Evolutionary conservation across 2,797 vertebrate genomes (phyloP).

Genomic region (Hapalemur alaotrensis): DNA sequence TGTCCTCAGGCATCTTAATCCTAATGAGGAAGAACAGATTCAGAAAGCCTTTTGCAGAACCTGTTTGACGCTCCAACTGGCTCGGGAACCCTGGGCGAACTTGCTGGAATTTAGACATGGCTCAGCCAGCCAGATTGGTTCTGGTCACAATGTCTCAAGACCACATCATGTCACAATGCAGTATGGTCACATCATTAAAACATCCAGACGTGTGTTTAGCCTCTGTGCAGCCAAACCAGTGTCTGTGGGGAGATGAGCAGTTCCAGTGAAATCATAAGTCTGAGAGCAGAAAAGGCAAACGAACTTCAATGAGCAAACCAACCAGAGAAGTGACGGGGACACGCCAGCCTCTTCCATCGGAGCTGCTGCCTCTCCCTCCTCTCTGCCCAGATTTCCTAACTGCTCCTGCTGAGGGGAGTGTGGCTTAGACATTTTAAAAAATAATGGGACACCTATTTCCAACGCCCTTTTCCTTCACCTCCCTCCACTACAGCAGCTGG

Average conservation of each 20-base stretch:
- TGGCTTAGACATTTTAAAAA: not conserved
- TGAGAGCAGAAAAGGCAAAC: slow-evolving; percentile 24
- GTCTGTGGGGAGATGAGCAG: slow-evolving; percentile 67
- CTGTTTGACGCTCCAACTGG: not conserved
- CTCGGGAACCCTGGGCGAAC: not conserved
- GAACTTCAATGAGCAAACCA: not conserved
- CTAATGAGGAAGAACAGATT: not conserved
- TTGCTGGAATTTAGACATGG: not conserved
- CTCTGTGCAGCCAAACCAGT: slow-evolving; percentile 65
- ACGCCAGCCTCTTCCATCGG: not conserved
- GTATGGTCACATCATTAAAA: slow-evolving; percentile 70
- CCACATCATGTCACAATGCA: slow-evolving; percentile 64
- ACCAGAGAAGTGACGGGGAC: not conserved
- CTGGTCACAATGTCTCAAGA: slow-evolving; percentile 56
- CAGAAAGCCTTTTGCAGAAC: slow-evolving; percentile 19
- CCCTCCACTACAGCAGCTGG: not conserved
- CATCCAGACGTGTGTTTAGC: slow-evolving; percentile 65
- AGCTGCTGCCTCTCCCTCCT: not conserved
- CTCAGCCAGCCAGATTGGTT: slow-evolving; percentile 57
- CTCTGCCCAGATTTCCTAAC: not conserved
- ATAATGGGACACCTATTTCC: not conserved
- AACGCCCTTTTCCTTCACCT: not conserved
- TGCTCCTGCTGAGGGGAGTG: not conserved
- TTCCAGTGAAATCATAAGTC: slow-evolving; percentile 40
- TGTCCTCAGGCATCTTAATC: not conserved